phyloP scores from a whole-genome alignment of 1,140 invertebrate species.

The Vanessa atalanta region DNA sequence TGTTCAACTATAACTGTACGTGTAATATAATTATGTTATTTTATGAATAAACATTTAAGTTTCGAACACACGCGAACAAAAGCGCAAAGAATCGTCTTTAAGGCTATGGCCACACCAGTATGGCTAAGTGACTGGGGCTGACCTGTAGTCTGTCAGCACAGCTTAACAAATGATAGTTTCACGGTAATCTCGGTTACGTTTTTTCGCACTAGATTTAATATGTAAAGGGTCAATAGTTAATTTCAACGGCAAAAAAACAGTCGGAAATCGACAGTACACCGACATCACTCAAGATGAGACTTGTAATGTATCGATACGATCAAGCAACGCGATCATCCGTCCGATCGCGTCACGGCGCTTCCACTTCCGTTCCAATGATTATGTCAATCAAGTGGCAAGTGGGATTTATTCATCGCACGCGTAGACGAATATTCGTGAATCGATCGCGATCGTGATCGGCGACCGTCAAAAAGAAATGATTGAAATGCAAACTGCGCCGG shows the following conservation, averaged over 20 bases:
- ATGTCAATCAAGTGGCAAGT: slow-evolving; percentile 34
- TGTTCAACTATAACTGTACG: no score
- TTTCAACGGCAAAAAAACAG: no score
- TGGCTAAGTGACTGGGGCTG: no score
- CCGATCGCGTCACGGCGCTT: slow-evolving; percentile 28
- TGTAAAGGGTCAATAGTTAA: no score
- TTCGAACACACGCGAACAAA: neutral
- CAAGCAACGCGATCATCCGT: slow-evolving; percentile 5
- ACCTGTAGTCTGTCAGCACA: no score
- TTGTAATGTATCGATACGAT: slow-evolving; percentile 3
- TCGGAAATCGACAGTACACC: no score
- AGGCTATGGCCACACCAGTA: neutral
- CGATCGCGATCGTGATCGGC: slow-evolving; percentile 32
- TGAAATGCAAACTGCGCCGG: slow-evolving; percentile 42
- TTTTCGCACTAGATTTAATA: no score
- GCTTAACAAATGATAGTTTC: no score
- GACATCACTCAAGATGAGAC: neutral
- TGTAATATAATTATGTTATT: neutral
- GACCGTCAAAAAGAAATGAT: slow-evolving; percentile 43
- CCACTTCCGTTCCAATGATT: slow-evolving; percentile 35
- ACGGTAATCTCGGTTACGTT: no score
- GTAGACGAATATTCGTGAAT: slow-evolving; percentile 43
- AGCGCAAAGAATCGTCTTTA: neutral
- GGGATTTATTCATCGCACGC: slow-evolving; percentile 39
- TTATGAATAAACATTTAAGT: neutral